These are phyloP conservation scores for Conger conger DNA, from an alignment of 2,113 vertebrate species.

Conservation along the genomic window DNA sequence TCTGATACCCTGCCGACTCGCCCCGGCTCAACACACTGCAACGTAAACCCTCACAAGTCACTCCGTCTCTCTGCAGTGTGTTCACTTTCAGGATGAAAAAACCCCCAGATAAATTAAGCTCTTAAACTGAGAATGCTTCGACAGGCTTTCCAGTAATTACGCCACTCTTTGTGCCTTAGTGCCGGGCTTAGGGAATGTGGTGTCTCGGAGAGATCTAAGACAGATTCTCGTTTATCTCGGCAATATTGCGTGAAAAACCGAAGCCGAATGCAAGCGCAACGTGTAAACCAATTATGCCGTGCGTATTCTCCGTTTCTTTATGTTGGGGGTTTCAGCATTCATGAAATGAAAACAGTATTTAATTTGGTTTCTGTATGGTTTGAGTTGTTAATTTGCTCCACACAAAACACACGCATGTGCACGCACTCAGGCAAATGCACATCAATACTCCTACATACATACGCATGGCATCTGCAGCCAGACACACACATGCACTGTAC, in stretches of 20 bases:
- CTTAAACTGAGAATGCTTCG: neutral
- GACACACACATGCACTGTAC: neutral
- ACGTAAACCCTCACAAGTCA: neutral
- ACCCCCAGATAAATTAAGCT: neutral
- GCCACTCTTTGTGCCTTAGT: neutral
- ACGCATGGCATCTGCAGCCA: neutral
- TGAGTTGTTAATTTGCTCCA: neutral
- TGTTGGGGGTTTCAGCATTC: no score
- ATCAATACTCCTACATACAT: neutral
- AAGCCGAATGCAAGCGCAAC: no score
- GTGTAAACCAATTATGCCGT: no score
- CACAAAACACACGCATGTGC: conserved; percentile 15
- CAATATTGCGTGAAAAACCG: neutral
- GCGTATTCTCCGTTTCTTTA: no score
- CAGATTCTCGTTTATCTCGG: neutral
- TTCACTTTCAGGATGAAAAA: neutral
- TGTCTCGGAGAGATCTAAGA: neutral
- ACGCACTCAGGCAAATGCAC: conserved; percentile 5
- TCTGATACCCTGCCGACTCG: neutral
- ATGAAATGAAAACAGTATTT: no score
- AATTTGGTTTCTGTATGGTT: no score
- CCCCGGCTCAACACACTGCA: neutral
- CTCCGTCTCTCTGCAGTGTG: neutral
- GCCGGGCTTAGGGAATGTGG: neutral
- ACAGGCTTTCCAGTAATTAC: conserved; percentile 7